These are phyloP conservation scores for Rhizoglyphus robini DNA, from an alignment of 1,140 invertebrate genomes.

Conservation along the genomic window DNA sequence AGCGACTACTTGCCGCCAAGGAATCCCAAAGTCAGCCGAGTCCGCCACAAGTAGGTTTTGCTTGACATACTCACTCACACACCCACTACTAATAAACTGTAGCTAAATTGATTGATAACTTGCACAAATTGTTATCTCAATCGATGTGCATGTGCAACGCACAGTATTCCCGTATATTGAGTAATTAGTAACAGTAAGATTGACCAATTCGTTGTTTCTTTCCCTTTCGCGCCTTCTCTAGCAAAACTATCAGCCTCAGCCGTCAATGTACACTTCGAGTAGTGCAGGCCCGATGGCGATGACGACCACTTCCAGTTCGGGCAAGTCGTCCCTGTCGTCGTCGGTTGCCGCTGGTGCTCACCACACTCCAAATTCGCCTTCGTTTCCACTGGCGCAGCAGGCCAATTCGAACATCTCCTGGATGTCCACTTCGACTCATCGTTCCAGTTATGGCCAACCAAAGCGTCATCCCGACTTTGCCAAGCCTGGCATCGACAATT, in stretches of 20 bases:
- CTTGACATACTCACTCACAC: too few relatives aligned
- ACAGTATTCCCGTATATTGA: not conserved
- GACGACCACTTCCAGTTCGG: not conserved
- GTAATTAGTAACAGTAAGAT: not conserved
- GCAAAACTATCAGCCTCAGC: not conserved
- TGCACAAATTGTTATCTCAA: not conserved
- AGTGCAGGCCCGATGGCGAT: not conserved
- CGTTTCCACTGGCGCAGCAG: too few relatives aligned
- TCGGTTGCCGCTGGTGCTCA: too few relatives aligned
- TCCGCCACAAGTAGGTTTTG: slow-evolving; percentile 13
- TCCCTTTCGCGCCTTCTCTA: not conserved
- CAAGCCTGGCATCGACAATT: slow-evolving; percentile 26
- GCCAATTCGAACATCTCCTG: not conserved
- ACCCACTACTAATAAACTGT: too few relatives aligned
- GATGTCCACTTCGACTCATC: slow-evolving; percentile 17
- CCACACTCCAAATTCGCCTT: too few relatives aligned
- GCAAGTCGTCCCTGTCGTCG: not conserved
- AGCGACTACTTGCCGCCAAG: slow-evolving; percentile 17
- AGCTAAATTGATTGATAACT: too few relatives aligned
- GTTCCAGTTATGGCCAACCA: slow-evolving; percentile 1
- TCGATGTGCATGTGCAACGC: not conserved
- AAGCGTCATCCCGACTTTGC: slow-evolving; percentile 30
- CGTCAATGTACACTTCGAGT: not conserved
- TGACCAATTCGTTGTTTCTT: not conserved
- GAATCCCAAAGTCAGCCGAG: not conserved